Percentiles rank a stretch among this genome's conserved stretches.
phyloP scores from a whole-genome alignment of 2,888 invertebrate species.

The Spilosoma lubricipeda region DNA sequence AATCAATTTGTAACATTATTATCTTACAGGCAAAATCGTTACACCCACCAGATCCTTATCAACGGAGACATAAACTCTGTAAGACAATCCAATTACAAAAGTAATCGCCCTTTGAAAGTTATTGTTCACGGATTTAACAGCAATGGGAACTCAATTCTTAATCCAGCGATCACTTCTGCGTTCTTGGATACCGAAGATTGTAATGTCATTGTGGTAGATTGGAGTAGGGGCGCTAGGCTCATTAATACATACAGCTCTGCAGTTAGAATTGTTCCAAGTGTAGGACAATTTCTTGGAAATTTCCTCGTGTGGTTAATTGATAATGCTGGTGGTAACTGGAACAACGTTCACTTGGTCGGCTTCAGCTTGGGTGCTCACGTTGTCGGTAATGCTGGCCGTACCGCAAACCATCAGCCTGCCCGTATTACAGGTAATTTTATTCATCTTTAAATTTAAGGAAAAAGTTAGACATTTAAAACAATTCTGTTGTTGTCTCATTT shows the following conservation, averaged over 20 bases:
- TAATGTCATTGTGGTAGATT: constrained; percentile 72
- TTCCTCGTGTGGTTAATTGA: constrained; percentile 68
- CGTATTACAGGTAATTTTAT: constrained; percentile 66
- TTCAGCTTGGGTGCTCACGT: constrained; percentile 77
- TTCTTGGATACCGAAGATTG: constrained; percentile 61
- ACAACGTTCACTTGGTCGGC: constrained; percentile 71
- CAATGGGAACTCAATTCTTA: constrained; percentile 60
- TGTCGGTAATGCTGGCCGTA: constrained; percentile 69
- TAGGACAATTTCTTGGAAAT: constrained; percentile 65
- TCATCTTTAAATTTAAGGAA: too few relatives aligned
- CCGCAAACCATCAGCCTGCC: constrained; percentile 51
- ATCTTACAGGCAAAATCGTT: constrained; percentile 59
- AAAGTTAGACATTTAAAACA: too few relatives aligned
- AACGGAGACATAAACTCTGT: constrained; percentile 61
- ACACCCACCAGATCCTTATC: constrained; percentile 55
- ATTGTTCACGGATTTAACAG: constrained; percentile 74
- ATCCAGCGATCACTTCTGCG: constrained; percentile 60
- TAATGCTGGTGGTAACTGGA: constrained; percentile 68
- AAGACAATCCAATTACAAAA: constrained; percentile 60
- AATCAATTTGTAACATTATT: too few relatives aligned
- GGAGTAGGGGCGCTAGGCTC: constrained; percentile 57
- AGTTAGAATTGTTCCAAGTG: constrained; percentile 57
- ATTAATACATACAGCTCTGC: constrained; percentile 48
- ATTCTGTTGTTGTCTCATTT: too few relatives aligned
- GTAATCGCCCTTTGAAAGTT: constrained; percentile 59